Conservation (phyloP, 2,888 invertebrate species). For the Cylloceria caligata region DNA sequence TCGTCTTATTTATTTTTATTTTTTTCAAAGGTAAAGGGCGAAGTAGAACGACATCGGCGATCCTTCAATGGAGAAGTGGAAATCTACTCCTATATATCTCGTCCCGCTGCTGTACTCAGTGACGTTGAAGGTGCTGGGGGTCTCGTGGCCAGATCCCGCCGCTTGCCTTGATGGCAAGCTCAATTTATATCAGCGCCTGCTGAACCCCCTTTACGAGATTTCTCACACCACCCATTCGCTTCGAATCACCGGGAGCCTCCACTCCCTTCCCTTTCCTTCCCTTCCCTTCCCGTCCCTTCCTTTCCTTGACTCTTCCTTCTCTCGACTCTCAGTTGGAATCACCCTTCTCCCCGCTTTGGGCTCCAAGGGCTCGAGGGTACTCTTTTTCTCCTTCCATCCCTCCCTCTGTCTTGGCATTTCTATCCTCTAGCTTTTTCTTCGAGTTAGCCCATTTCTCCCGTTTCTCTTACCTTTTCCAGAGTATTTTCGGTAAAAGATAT, state of each 20-base stretch:
- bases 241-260: constrained; percentile 50
- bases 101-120: constrained; percentile 39
- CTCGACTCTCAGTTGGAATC: constrained; percentile 41
- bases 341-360: constrained; percentile 50
- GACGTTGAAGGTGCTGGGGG: constrained; percentile 41
- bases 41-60: constrained; percentile 56
- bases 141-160: constrained; percentile 79
- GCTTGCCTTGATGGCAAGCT: constrained; percentile 83
- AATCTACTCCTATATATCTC: constrained; percentile 81
- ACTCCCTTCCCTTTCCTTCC: constrained; percentile 33
- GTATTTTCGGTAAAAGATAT: background rate
- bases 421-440: constrained; percentile 58
- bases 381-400: constrained; percentile 41
- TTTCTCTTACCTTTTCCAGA: constrained; percentile 10
- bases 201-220: constrained; percentile 84
- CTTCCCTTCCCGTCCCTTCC: no score
- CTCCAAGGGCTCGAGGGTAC: constrained; percentile 44
- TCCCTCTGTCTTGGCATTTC: constrained; percentile 62
- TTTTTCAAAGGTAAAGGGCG: background rate
- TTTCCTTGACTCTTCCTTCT: constrained; percentile 29
- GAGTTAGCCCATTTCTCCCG: constrained; percentile 49
- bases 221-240: constrained; percentile 70
- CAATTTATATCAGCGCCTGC: constrained; percentile 84
- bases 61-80: constrained; percentile 79
- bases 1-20: no score